phyloP scores from a whole-genome alignment of 1,140 invertebrate species.

The Antheraea pernyi region DNA sequence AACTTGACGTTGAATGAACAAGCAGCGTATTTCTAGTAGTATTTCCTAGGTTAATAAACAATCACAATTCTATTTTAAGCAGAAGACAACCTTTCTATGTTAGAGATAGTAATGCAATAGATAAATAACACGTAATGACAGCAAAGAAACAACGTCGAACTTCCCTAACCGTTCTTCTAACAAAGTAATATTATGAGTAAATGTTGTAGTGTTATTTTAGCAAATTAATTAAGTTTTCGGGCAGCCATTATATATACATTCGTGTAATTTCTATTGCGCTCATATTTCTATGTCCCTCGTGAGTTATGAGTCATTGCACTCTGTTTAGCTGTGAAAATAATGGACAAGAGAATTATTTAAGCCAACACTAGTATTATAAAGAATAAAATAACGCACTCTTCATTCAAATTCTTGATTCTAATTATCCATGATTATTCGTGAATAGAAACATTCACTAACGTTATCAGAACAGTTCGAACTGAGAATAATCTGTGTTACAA shows the following conservation, averaged over 20 bases:
- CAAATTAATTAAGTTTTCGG: constrained; percentile 2
- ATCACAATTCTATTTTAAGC: neutral
- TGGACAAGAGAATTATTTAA: too few relatives aligned
- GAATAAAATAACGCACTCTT: too few relatives aligned
- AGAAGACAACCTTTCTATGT: neutral
- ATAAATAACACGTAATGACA: neutral
- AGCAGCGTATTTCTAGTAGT: too few relatives aligned
- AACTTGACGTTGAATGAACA: too few relatives aligned
- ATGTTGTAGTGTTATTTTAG: neutral
- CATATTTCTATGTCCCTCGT: neutral
- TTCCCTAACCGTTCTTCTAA: neutral
- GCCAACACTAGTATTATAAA: too few relatives aligned
- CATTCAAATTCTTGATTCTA: too few relatives aligned
- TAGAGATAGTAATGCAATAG: neutral
- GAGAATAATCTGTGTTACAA: too few relatives aligned
- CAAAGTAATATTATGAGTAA: neutral
- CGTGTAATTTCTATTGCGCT: neutral
- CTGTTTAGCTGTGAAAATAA: neutral
- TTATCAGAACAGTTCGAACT: too few relatives aligned
- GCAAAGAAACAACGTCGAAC: neutral
- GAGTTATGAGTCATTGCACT: neutral
- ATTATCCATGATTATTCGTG: too few relatives aligned
- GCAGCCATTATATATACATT: neutral
- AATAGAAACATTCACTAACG: too few relatives aligned
- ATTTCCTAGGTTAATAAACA: too few relatives aligned